Percentiles rank a stretch among this genome's conserved stretches.
These are phyloP conservation scores for Xanthostigma xanthostigma DNA, from an alignment of 2,888 invertebrate genomes.

Conservation along the genomic window DNA sequence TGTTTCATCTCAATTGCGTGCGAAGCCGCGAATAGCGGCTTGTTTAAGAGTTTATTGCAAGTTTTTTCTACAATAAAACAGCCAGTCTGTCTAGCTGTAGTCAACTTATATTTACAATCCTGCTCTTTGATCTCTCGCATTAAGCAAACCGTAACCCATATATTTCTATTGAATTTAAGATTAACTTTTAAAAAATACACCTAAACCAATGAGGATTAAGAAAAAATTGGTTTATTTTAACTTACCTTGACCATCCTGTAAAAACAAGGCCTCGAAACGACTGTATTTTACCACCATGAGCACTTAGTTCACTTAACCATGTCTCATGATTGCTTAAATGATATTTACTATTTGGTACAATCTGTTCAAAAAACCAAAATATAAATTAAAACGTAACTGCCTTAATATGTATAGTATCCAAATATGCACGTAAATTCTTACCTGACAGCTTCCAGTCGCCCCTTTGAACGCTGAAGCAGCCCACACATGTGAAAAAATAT, in stretches of 20 bases:
- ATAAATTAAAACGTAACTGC: background rate
- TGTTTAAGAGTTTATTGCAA: too few relatives aligned
- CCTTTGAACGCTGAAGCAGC: slow-evolving; percentile 76
- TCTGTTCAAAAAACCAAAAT: slow-evolving; percentile 19
- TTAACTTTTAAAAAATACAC: too few relatives aligned
- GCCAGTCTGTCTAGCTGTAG: too few relatives aligned
- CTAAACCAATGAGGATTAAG: too few relatives aligned
- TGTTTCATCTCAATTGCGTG: too few relatives aligned
- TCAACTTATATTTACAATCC: too few relatives aligned
- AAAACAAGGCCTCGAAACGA: slow-evolving; percentile 48
- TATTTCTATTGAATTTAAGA: too few relatives aligned
- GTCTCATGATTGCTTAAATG: slow-evolving; percentile 64
- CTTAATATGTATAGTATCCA: background rate
- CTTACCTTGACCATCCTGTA: slow-evolving; percentile 60
- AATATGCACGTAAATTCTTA: slow-evolving; percentile 16
- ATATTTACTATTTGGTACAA: slow-evolving; percentile 47
- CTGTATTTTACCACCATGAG: slow-evolving; percentile 31
- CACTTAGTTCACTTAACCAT: slow-evolving; percentile 44
- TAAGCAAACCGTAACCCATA: too few relatives aligned
- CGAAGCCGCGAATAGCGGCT: too few relatives aligned
- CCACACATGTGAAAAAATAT: slow-evolving; percentile 58
- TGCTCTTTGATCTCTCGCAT: too few relatives aligned
- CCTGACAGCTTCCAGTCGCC: slow-evolving; percentile 61
- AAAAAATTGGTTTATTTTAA: too few relatives aligned
- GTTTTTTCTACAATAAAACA: too few relatives aligned